Base-by-base conservation (phyloP, 2,797 vertebrate genomes). In the Enteromius treurensis region DNA sequence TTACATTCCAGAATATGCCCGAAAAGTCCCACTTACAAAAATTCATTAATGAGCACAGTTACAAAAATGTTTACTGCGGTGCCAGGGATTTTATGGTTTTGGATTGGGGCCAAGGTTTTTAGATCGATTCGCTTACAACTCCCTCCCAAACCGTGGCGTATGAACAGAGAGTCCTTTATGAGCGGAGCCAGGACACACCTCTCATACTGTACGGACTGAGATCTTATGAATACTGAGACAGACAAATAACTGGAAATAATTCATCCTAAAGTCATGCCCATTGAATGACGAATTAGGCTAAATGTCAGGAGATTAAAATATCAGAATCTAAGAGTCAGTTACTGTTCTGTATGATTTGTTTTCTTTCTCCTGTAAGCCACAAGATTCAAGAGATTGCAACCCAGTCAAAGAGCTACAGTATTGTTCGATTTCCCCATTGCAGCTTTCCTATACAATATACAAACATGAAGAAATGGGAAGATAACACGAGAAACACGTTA, bases 161-260 rank as follows among this genome's bases (percentile, higher is more conserved):
- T n/a, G 26, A 74, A 81, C 79, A 81, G 79, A 73, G 69, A 49
- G 69, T 73, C n/a, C 42, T 60, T 81, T 81, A 32, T 80, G 51
- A 60, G 67, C 8, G 0, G 37, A 49, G 68, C 68, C 40, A 11
- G 26, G 40, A 73, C 68, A 81, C 67, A 49, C 55, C 68, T 81
- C 40, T 73, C 42, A 64, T 37, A 58, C 55, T 11, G 55, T 23
- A 49, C 3, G 4, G 40, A 81, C 23, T 13, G 76, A 47, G 32
- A 17, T 69, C 37, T 60, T 69, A 62, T 70, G 37, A 80, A 71
- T 23, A 34, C 29, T 9, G 21, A 58, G 47, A 2, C 7, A 23
- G 26, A 80, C 21, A 4, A 32, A 73, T 26, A 69, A 79, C 37
- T 42, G 23, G n/a, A 55, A 53, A 74, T n/a, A 40, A 4, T 6